These are phyloP conservation scores for Diarsia dahlii DNA, from an alignment of 2,888 invertebrate species.

Conservation along the genomic window DNA sequence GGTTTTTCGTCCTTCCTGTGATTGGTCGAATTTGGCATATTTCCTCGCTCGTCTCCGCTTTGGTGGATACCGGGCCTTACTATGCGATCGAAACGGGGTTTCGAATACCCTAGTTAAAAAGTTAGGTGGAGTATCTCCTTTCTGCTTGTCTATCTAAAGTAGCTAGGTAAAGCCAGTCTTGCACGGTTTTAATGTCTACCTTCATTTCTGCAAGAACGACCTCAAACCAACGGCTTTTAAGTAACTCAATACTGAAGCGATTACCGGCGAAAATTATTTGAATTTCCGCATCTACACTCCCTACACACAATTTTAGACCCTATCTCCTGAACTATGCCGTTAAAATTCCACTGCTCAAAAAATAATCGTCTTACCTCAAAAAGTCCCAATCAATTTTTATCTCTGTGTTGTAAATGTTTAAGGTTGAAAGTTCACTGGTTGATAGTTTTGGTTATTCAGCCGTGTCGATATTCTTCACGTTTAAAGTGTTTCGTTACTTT, in stretches of 20 bases:
- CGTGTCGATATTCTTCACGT: slow-evolving; percentile 44
- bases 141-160: background rate
- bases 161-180: background rate
- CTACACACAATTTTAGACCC: slow-evolving; percentile 1
- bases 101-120: too few relatives aligned
- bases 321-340: background rate
- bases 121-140: too few relatives aligned
- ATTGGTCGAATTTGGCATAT: too few relatives aligned
- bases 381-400: background rate
- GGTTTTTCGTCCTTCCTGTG: too few relatives aligned
- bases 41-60: too few relatives aligned
- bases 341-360: background rate
- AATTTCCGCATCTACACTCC: background rate
- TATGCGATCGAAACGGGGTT: too few relatives aligned
- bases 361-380: background rate
- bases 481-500: slow-evolving; percentile 58
- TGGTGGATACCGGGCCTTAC: too few relatives aligned
- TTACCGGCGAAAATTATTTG: slow-evolving; percentile 37
- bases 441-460: slow-evolving; percentile 28
- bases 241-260: slow-evolving; percentile 45
- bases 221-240: slow-evolving; percentile 42
- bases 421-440: slow-evolving; percentile 27
- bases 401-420: fast-evolving
- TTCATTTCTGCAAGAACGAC: slow-evolving; percentile 34
- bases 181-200: slow-evolving; percentile 1